These are phyloP conservation scores for Nyctalus aviator DNA, from an alignment of 2,797 vertebrate genomes.

Conservation along the genomic window DNA sequence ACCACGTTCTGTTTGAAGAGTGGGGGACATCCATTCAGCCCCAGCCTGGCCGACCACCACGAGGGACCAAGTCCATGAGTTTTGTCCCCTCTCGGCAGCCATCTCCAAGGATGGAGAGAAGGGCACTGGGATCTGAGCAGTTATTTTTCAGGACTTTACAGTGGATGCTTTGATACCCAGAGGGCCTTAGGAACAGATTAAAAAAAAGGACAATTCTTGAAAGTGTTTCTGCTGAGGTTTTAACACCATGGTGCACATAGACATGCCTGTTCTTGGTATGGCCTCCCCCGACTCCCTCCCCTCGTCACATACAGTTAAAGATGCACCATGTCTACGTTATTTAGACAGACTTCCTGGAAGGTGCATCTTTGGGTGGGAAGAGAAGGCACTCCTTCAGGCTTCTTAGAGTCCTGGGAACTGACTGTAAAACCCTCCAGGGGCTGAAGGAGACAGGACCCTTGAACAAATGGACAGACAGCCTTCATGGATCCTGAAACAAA, in stretches of 20 bases:
- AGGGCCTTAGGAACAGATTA: neutral
- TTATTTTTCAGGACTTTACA: neutral
- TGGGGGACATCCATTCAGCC: neutral
- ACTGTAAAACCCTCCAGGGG: neutral
- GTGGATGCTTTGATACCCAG: neutral
- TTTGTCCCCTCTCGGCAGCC: neutral
- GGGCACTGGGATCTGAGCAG: neutral
- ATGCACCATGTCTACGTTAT: neutral
- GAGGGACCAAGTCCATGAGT: constrained; percentile 34
- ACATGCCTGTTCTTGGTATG: no score
- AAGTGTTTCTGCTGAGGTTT: neutral
- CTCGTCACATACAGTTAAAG: neutral
- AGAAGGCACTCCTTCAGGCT: neutral
- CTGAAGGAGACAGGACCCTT: neutral
- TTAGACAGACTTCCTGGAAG: neutral
- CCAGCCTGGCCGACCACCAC: neutral
- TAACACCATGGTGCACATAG: no score
- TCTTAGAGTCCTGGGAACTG: neutral
- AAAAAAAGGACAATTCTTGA: neutral
- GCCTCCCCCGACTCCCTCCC: neutral
- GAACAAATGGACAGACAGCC: neutral
- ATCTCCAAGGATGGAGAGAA: neutral
- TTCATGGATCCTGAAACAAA: neutral
- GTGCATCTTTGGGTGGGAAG: neutral
- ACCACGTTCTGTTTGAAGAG: neutral